Evolutionary conservation across 1,140 invertebrate genomes (phyloP).

Genomic region (Drosophila mojavensis): DNA sequence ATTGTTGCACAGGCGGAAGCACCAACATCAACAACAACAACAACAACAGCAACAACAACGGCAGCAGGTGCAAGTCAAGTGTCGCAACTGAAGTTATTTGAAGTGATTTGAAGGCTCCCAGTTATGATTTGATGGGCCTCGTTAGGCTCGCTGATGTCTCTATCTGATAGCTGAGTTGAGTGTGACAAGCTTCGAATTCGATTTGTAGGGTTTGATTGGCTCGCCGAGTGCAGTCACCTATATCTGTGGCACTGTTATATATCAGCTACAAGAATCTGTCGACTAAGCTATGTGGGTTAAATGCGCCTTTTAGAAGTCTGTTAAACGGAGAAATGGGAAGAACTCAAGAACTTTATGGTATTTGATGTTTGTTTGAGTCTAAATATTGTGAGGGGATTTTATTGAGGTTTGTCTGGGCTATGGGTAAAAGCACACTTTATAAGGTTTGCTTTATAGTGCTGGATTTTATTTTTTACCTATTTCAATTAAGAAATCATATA

Average conservation of each 20-base stretch:
- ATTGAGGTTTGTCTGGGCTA: no score
- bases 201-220: neutral
- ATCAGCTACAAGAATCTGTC: no score
- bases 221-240: slow-evolving; percentile 1
- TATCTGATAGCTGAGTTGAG: neutral
- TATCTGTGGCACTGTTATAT: no score
- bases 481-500: no score
- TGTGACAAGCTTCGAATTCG: slow-evolving; percentile 4
- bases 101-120: neutral
- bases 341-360: no score
- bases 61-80: slow-evolving; percentile 20
- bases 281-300: neutral
- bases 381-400: no score
- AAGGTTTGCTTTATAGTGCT: no score
- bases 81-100: slow-evolving; percentile 5
- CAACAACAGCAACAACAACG: neutral
- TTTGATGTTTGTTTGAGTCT: no score
- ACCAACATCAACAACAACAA: neutral
- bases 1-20: slow-evolving; percentile 17
- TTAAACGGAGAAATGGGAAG: no score
- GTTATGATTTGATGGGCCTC: neutral
- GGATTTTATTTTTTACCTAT: no score
- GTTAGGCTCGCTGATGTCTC: neutral
- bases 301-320: neutral
- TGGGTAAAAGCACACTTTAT: no score